Base-by-base conservation (phyloP, 1,140 invertebrate species). In the Caerostris extrusa region DNA sequence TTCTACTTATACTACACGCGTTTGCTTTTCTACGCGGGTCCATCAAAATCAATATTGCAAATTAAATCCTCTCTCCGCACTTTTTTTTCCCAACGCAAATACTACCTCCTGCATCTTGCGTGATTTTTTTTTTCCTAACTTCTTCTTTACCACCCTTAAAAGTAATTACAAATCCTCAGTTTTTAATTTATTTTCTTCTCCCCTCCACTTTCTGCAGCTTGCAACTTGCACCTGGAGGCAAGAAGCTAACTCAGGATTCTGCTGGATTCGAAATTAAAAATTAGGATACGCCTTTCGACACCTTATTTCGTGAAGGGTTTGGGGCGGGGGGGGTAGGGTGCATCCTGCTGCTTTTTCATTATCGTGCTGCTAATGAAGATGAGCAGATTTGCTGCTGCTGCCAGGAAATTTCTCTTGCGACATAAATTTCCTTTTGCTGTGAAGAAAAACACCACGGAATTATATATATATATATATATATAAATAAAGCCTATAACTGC, bases 161-260 rank as follows among this genome's bases (percentile, higher is more conserved):
- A 91, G 77, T 85, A 91, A 91, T 91, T 91, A 91, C 90, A 91
- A 64, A 85, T 83, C 81, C 90, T 83, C 55, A 91, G 90, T 50
- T 85, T 91, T 91, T 85, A 91, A 91, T 91, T 91, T 91, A 91
- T 34, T 61, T 77, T 50, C 77, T 7, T 14, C n/a, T 34, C 67
- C 7, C 7, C 86, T n/a, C 3, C 55, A 19, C 55, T 19, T 3
- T 71, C 56, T 3, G 10, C 50, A 17, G 12, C 17, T 83, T 57
- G 10, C 50, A 17, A 10, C 17, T 83, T 57, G 50, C 58, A 85
- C 77, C 90, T 64, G 77, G 81, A 50, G 90, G 90, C 56, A 12
- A 17, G 50, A 58, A 34, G 58, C 77, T 57, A 77, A 77, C 69
- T 67, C 57, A 17, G n/a, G 53, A 19, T 34, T 34, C n/a, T 55